Conservation (phyloP, 2,888 invertebrate genomes). For the Trissoscelio sp. region DNA sequence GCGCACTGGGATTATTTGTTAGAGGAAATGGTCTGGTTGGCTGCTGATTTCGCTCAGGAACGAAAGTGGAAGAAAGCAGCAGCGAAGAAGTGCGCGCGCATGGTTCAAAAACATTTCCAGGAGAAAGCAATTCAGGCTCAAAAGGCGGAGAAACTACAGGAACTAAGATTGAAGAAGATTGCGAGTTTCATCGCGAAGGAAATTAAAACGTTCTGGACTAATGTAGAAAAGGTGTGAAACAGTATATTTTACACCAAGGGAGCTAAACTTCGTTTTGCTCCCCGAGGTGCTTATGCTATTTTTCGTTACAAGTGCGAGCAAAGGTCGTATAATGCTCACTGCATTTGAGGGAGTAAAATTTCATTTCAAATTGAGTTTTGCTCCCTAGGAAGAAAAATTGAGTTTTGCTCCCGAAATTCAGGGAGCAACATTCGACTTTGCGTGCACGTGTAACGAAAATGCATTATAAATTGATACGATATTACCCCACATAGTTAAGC, state of each 20-base stretch:
- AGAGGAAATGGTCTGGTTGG: conserved; percentile 99
- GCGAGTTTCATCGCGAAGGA: conserved; percentile 97
- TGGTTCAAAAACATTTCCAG: conserved; percentile 96
- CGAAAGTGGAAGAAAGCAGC: conserved; percentile 98
- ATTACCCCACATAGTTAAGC: conserved; percentile 82
- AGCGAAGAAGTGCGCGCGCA: conserved; percentile 95
- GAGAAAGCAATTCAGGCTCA: conserved; percentile 95
- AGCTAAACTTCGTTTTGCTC: no score
- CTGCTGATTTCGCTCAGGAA: conserved; percentile 98
- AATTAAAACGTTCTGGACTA: conserved; percentile 97
- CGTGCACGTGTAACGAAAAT: no score
- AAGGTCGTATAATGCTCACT: no score
- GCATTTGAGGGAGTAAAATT: neutral
- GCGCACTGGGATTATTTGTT: conserved; percentile 99
- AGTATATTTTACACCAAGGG: no score
- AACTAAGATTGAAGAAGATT: conserved; percentile 92
- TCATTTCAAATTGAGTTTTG: no score
- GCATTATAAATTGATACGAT: no score
- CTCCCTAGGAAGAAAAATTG: no score
- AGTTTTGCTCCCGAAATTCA: no score
- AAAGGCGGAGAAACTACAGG: conserved; percentile 96
- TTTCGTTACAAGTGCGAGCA: no score
- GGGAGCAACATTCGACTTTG: no score
- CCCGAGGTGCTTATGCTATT: no score
- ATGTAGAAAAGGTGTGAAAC: conserved; percentile 93